Base-by-base conservation (phyloP, 2,888 invertebrate species). In the Axea sp. region DNA sequence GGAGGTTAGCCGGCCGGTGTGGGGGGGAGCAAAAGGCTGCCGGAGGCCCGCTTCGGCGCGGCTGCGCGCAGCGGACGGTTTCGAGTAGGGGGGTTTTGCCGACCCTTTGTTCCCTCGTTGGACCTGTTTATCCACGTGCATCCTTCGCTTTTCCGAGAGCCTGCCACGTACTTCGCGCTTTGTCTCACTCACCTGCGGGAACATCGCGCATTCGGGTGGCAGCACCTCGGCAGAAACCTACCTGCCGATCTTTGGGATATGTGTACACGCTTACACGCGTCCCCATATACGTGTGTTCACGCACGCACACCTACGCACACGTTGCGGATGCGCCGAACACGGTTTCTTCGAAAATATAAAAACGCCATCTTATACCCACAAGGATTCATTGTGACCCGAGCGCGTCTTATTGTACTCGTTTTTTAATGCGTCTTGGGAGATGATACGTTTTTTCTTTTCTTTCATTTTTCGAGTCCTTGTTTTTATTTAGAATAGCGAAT, bases 91-190 rank as follows among this genome's bases (percentile, higher is more conserved):
- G 60, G 55, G 33, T 45, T 74, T 65, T 73, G 78, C 60, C 79
- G 78, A 80, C 79, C 81, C 81, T 71, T 77, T 75, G 68, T 73
- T 71, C 71, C 30, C 65, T 67, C 49, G 73, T 60, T 60, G 72
- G 78, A 78, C 76, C 76, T 76, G 77, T 73, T 78, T 49, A 75
- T 75, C 74, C 76, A 17, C 45, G 49, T 37, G 49, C 43, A 37
- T 72, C 59, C 31, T 47, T 68, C 55, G 26, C 49, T 22, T 55
- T 30, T 33, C 5, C 26, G 28, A 19, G 17, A 9, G 45, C 49
- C 33, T 31, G 37, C 45, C 45, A 30, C 55, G 11, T 49, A 30
- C 37, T 41, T 37, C 41, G 51, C 51, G 55, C 68, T 60, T 64
- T 22, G 11, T 59, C 39, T 9, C 47, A 17, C 68, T 77, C 75